A percentile compares a stretch with the other conserved stretches of the same genome.
Conservation (phyloP, 2,797 vertebrate genomes). For the Gorsachius magnificus region DNA sequence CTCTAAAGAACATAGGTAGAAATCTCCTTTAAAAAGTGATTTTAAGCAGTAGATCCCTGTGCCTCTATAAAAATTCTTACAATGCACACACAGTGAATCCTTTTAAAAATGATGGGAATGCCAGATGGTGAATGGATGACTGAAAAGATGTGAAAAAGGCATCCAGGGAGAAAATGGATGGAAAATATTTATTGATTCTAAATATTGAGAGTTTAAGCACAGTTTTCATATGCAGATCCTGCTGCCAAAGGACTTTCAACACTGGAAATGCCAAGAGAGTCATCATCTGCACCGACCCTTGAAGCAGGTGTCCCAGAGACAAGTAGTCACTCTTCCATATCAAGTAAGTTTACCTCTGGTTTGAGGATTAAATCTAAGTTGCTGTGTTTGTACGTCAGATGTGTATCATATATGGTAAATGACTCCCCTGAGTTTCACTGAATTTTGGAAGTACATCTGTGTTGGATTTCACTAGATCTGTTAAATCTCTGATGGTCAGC, state of each 20-base stretch:
- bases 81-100: background rate
- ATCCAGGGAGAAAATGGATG: background rate
- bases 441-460: background rate
- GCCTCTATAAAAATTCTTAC: background rate
- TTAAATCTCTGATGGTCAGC: background rate
- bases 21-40: background rate
- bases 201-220: background rate
- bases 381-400: background rate
- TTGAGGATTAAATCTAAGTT: background rate
- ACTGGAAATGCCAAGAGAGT: constrained; percentile 95
- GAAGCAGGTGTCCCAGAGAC: constrained; percentile 92
- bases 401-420: background rate
- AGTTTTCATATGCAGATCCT: constrained; percentile 84
- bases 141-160: background rate
- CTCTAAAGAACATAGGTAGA: background rate
- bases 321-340: constrained; percentile 92
- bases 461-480: background rate
- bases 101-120: background rate
- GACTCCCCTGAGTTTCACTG: background rate
- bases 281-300: constrained; percentile 92
- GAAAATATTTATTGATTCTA: constrained; percentile 2
- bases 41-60: background rate
- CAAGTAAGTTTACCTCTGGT: constrained; percentile 84
- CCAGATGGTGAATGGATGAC: background rate
- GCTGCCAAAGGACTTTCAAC: constrained; percentile 87